Evolutionary conservation across 2,797 vertebrate genomes (phyloP).

Genomic region (Spatula clypeata): DNA sequence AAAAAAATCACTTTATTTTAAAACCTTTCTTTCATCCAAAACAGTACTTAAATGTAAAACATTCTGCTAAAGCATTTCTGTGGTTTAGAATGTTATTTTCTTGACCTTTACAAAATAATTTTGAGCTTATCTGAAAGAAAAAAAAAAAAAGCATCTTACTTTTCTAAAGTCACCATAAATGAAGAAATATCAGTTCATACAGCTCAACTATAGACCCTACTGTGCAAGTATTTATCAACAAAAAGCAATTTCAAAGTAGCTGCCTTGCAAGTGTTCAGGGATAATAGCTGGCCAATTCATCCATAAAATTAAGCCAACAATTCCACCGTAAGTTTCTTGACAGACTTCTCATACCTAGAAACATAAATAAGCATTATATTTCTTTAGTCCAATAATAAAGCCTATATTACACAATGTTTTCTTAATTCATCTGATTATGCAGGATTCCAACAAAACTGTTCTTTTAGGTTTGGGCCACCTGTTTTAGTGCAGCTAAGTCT

Average conservation of each 20-base stretch:
- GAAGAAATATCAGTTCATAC: slow-evolving; percentile 21
- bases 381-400: background rate
- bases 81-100: background rate
- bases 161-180: slow-evolving; percentile 23
- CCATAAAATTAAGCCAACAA: slow-evolving; percentile 65
- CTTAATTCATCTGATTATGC: background rate
- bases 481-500: accelerated
- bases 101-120: slow-evolving; percentile 11
- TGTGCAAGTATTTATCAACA: slow-evolving; percentile 57
- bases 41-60: background rate
- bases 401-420: background rate
- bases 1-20: background rate
- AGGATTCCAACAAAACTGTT: background rate
- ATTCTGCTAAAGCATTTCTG: background rate
- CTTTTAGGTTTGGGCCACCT: background rate
- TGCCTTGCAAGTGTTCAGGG: background rate
- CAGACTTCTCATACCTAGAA: slow-evolving; percentile 21
- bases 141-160: background rate
- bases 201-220: background rate
- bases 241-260: slow-evolving; percentile 56
- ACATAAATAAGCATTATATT: background rate
- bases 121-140: background rate
- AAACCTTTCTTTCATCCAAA: background rate
- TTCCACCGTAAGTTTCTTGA: slow-evolving; percentile 19
- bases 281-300: slow-evolving; percentile 52